These are phyloP conservation scores for Philotrypesis tridentata DNA, from an alignment of 1,140 invertebrate genomes.

Conservation along the genomic window DNA sequence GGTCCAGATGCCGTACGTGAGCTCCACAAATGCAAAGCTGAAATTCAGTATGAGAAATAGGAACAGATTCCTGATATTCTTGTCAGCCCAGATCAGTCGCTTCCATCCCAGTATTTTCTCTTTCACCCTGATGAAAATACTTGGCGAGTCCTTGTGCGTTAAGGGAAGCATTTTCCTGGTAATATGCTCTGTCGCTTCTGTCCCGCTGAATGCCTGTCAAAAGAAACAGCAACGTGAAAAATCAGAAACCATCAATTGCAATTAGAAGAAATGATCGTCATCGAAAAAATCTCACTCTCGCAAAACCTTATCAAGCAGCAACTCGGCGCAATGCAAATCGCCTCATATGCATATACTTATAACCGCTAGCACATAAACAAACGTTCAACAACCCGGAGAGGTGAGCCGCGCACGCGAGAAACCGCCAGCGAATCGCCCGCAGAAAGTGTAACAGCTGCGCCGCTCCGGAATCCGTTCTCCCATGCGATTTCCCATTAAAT, in stretches of 20 bases:
- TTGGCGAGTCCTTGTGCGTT: slow-evolving; percentile 83
- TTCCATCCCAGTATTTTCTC: slow-evolving; percentile 85
- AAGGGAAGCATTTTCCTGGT: slow-evolving; percentile 82
- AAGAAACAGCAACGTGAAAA: background rate
- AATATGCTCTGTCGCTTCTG: background rate
- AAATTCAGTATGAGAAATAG: slow-evolving; percentile 95
- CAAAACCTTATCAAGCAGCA: too few species aligned
- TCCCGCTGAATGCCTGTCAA: slow-evolving; percentile 12
- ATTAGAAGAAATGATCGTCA: too few species aligned
- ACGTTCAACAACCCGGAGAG: background rate
- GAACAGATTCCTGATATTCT: slow-evolving; percentile 94
- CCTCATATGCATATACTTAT: background rate
- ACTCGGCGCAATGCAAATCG: too few species aligned
- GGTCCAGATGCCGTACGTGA: slow-evolving; percentile 96
- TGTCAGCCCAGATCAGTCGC: slow-evolving; percentile 93
- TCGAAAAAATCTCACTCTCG: background rate
- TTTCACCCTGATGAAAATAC: slow-evolving; percentile 78
- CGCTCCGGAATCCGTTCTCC: background rate
- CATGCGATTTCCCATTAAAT: background rate
- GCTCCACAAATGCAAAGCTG: slow-evolving; percentile 96
- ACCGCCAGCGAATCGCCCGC: background rate
- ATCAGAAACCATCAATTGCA: too few species aligned
- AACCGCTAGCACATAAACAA: background rate
- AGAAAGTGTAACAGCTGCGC: background rate
- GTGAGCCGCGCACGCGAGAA: too few species aligned